phyloP scores from a whole-genome alignment of 1,140 invertebrate genomes.

The Ostrea denselamellosa region DNA sequence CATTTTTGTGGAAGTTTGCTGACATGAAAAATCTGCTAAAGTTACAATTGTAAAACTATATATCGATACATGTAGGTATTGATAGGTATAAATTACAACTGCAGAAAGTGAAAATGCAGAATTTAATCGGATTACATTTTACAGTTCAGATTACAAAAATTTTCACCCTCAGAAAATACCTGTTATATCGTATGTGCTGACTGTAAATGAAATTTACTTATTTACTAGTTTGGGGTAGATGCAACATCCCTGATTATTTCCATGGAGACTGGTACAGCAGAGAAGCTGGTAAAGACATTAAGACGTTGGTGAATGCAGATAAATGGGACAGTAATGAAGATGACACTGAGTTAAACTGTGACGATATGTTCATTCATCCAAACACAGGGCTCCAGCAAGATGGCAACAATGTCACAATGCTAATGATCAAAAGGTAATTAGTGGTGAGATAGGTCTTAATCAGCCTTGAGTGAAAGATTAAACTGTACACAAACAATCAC shows the following conservation, averaged over 20 bases:
- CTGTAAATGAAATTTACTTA: not conserved
- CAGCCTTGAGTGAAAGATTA: too few relatives aligned
- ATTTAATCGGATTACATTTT: too few relatives aligned
- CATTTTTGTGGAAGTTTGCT: too few relatives aligned
- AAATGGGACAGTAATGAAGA: constrained; percentile 39
- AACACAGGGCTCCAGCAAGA: constrained; percentile 5
- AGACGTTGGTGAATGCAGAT: not conserved
- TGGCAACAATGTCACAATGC: constrained; percentile 39
- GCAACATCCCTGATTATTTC: constrained; percentile 25
- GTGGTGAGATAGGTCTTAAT: too few relatives aligned
- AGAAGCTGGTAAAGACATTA: constrained; percentile 24
- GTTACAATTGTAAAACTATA: too few relatives aligned
- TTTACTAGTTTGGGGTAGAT: not conserved
- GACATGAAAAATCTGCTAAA: too few relatives aligned
- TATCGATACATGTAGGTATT: too few relatives aligned
- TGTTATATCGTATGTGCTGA: not conserved
- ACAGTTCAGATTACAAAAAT: too few relatives aligned
- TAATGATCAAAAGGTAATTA: constrained; percentile 17
- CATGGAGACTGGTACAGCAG: constrained; percentile 31
- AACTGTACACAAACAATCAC: too few relatives aligned
- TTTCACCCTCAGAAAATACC: too few relatives aligned
- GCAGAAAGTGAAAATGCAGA: too few relatives aligned
- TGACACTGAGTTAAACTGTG: not conserved
- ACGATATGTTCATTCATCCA: not conserved
- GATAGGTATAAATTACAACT: too few relatives aligned